Conservation (phyloP, 1,140 invertebrate genomes). For the Schmidtea mediterranea region DNA sequence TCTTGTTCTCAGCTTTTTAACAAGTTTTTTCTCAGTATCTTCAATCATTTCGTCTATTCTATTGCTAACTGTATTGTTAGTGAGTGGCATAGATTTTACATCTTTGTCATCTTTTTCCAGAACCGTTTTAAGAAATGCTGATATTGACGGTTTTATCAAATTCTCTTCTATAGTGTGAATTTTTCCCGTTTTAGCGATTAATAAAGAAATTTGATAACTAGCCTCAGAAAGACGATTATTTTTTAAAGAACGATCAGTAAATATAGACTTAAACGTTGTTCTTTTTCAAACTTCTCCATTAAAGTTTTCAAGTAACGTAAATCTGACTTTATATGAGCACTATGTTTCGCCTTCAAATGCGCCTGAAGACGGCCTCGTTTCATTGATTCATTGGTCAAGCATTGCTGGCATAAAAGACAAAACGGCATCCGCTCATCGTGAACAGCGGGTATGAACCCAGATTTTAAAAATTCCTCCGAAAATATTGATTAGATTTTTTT, state of each 20-base stretch:
- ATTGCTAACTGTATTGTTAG: constrained; percentile 12
- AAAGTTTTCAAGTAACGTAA: too few relatives aligned
- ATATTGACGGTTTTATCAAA: constrained; percentile 10
- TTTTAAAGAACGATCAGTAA: constrained; percentile 2
- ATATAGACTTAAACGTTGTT: neutral
- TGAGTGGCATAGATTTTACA: constrained; percentile 12
- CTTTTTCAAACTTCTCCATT: too few relatives aligned
- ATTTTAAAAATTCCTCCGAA: constrained; percentile 7
- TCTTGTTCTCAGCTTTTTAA: constrained; percentile 12
- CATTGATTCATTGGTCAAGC: constrained; percentile 5
- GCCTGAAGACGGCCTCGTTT: constrained; percentile 6
- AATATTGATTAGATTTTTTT: too few relatives aligned
- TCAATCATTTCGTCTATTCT: constrained; percentile 11
- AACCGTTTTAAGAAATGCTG: constrained; percentile 13
- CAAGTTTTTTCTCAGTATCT: constrained; percentile 12
- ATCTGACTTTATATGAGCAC: too few relatives aligned
- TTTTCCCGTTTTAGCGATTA: constrained; percentile 7
- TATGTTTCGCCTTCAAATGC: constrained; percentile 7
- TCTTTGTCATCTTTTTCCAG: constrained; percentile 10
- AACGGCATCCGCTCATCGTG: constrained; percentile 1
- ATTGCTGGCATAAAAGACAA: too few relatives aligned
- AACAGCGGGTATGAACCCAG: constrained; percentile 7
- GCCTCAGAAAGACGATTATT: neutral
- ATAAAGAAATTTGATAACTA: constrained; percentile 8
- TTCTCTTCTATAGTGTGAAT: constrained; percentile 8